Evolutionary conservation across 35 echinoderm and acorn worm species (phyloP), one percentile per base, ranked within the genome.

Genomic region (Acanthaster planci): DNA sequence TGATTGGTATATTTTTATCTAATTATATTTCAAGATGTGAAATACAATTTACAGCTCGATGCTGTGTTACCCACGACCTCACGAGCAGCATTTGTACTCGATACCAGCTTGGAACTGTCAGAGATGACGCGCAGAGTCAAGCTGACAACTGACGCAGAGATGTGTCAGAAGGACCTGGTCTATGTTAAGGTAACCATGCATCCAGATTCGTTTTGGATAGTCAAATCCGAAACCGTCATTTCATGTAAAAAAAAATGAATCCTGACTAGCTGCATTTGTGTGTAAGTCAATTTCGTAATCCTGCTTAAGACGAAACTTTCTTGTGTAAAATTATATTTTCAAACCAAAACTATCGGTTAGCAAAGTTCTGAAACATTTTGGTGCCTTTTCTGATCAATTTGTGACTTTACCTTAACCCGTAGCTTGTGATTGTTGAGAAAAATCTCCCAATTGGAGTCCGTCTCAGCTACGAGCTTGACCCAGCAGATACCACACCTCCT

Each of bases 1-100:
- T 4, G 42, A 6, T 47, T 4, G 42, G 4, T 47, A 4, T 47
- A 47, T 6, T 47, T 12, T 47, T 47, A 12, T 6, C 4, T 47
- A 47, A n/a, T 47, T 47, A 6, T 72, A 14, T 23, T 34, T 36
- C 7, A 26, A 72, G 64, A 72, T 72, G 64, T 72, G 1, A 7
- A 72, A 26, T 72, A 72, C 23, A 72, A 3, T 72, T 10, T 72
- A 29, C 26, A 72, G 26, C 30, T 72, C 14, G 64, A 72, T 34
- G 29, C 26, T 7, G 34, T 10, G 23, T 72, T 72, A 72, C 14
- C 64, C 21, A 26, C 64, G 0, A 72, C 64, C 19, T 26, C 26
- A 14, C 64, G 64, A 26, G 64, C 64, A 72, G 64, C 64, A 72
- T 72, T 72, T 34, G 64, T 72, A 14, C 64, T 31, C 2, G 64